A percentile compares a stretch with the other conserved stretches of the same genome.
These are phyloP conservation scores for Camponotus vicinus DNA, from an alignment of 1,140 invertebrate genomes.

Conservation along the genomic window DNA sequence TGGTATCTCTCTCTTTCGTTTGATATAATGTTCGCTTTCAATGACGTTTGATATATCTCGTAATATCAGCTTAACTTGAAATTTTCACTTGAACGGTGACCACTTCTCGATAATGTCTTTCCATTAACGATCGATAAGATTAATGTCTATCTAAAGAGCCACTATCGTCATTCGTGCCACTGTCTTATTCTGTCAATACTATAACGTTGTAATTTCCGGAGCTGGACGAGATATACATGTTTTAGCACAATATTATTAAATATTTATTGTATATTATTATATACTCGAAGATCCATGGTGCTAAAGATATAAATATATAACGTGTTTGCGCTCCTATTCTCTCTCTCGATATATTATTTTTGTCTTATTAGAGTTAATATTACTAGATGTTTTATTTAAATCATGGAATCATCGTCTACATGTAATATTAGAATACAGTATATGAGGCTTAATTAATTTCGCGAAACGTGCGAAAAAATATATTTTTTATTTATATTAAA, in stretches of 20 bases:
- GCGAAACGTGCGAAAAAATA: neutral
- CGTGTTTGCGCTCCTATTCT: neutral
- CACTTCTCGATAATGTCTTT: slow-evolving; percentile 65
- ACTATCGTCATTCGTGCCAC: slow-evolving; percentile 54
- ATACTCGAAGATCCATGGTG: too few species aligned
- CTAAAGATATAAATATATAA: too few species aligned
- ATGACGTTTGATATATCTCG: slow-evolving; percentile 32
- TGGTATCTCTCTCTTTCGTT: neutral
- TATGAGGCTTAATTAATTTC: neutral
- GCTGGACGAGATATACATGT: neutral
- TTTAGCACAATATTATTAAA: slow-evolving; percentile 3
- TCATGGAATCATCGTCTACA: neutral
- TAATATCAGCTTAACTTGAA: slow-evolving; percentile 57
- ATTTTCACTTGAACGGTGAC: slow-evolving; percentile 69
- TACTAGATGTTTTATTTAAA: slow-evolving; percentile 11
- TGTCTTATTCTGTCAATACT: neutral
- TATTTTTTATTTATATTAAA: neutral
- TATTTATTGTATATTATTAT: neutral
- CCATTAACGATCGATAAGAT: slow-evolving; percentile 73
- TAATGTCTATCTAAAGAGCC: slow-evolving; percentile 47
- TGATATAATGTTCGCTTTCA: slow-evolving; percentile 27
- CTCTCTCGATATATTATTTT: neutral
- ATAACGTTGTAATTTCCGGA: neutral
- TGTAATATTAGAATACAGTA: neutral
- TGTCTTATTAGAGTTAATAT: neutral